These are phyloP conservation scores for Isaurus tuberculatus DNA, from an alignment of 92 coral and sea anemone genomes.

Conservation along the genomic window DNA sequence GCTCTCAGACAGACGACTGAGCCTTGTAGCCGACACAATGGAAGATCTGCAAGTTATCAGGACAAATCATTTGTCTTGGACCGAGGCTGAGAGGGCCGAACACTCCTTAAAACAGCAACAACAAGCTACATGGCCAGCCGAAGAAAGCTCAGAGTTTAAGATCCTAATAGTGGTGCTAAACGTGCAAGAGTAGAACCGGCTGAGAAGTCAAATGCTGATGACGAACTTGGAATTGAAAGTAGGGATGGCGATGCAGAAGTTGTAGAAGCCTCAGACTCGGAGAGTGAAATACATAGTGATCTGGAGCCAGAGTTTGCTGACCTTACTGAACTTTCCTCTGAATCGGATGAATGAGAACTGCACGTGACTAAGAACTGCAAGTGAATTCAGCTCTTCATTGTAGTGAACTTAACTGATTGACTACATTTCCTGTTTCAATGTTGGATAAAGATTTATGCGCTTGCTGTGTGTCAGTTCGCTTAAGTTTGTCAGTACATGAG, in stretches of 20 bases:
- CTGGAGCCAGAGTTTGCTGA: constrained; percentile 7
- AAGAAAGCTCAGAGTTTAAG: constrained; percentile 31
- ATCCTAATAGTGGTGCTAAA: constrained; percentile 8
- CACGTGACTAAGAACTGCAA: neutral
- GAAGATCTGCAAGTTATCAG: constrained; percentile 27
- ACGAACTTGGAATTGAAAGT: constrained; percentile 4
- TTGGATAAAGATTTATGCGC: too few species aligned
- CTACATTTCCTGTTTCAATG: too few species aligned
- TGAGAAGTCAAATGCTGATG: constrained; percentile 1
- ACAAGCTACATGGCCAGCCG: constrained; percentile 34
- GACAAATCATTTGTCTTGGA: constrained; percentile 31
- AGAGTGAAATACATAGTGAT: neutral
- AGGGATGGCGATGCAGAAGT: constrained; percentile 1
- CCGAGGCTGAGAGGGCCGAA: constrained; percentile 34
- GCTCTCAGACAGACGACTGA: constrained; percentile 39
- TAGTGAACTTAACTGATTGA: too few species aligned
- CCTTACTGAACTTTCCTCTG: constrained; percentile 6
- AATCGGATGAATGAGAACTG: neutral
- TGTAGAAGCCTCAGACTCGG: constrained; percentile 3
- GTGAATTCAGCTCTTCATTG: constrained; percentile 5
- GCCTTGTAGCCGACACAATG: constrained; percentile 37
- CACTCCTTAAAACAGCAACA: constrained; percentile 30
- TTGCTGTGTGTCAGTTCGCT: constrained; percentile 23
- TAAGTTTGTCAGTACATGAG: constrained; percentile 24
- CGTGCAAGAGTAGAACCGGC: constrained; percentile 8